Evolutionary conservation across 2,797 vertebrate genomes (phyloP).

Genomic region (Pseudochromis fuscus): DNA sequence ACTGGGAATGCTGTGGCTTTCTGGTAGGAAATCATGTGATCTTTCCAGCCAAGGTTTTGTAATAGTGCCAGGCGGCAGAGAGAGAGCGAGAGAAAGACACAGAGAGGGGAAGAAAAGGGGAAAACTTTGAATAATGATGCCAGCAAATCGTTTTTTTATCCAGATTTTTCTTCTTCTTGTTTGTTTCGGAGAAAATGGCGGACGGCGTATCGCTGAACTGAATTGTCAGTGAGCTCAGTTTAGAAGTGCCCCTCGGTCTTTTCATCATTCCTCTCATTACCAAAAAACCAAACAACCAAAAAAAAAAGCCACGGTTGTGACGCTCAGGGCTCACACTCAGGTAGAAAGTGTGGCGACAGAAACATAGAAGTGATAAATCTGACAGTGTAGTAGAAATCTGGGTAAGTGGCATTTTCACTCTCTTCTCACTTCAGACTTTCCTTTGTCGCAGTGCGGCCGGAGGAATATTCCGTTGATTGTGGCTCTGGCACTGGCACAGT

Average conservation of each 20-base stretch:
- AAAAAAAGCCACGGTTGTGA: slow-evolving; percentile 76
- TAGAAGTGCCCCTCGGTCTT: slow-evolving; percentile 86
- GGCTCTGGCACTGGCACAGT: slow-evolving; percentile 82
- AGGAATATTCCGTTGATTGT: slow-evolving; percentile 60
- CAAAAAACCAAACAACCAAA: slow-evolving; percentile 20
- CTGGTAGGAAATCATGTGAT: slow-evolving; percentile 91
- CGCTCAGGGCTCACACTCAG: slow-evolving; percentile 85
- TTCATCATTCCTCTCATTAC: slow-evolving; percentile 85
- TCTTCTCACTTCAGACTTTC: slow-evolving; percentile 74
- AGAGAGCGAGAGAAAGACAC: slow-evolving; percentile 70
- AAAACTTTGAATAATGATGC: slow-evolving; percentile 88
- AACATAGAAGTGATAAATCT: slow-evolving; percentile 64
- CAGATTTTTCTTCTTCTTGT: slow-evolving; percentile 83
- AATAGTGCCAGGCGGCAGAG: slow-evolving; percentile 86
- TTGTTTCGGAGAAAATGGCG: slow-evolving; percentile 94
- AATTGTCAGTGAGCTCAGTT: slow-evolving; percentile 88
- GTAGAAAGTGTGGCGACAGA: slow-evolving; percentile 63
- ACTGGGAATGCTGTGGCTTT: slow-evolving; percentile 91
- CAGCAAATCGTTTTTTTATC: slow-evolving; percentile 83
- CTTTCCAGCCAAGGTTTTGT: slow-evolving; percentile 91
- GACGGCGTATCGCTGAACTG: slow-evolving; percentile 88
- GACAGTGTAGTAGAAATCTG: slow-evolving; percentile 77
- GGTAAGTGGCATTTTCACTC: slow-evolving; percentile 79
- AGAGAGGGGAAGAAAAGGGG: slow-evolving; percentile 81
- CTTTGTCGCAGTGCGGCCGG: slow-evolving; percentile 76